A percentile compares a stretch with the other conserved stretches of the same genome.
Evolutionary conservation across 2,888 invertebrate species (phyloP).

Genomic region (Coelogynopora nodosa): DNA sequence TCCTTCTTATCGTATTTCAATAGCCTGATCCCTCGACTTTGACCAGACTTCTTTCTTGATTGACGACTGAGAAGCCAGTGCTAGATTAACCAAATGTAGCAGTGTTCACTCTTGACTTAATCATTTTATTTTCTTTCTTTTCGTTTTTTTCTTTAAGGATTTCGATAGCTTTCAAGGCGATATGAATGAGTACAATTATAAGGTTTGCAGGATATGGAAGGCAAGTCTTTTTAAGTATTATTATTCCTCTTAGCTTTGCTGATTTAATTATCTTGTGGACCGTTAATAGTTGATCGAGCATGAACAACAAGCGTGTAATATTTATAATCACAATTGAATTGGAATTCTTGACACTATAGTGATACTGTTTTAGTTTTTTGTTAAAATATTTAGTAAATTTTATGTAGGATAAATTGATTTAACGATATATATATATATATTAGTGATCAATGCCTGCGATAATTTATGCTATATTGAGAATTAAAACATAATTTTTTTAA

Average conservation of each 20-base stretch:
- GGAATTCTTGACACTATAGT: too few species aligned
- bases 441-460: too few species aligned
- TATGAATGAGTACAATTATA: constrained; percentile 24
- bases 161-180: background rate
- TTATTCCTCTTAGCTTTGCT: background rate
- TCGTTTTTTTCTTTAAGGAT: background rate
- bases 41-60: background rate
- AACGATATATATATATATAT: too few species aligned
- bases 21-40: background rate
- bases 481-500: too few species aligned
- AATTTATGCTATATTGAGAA: too few species aligned
- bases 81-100: background rate
- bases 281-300: background rate
- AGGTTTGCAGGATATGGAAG: constrained; percentile 18
- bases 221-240: background rate
- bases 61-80: background rate
- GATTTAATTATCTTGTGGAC: too few species aligned
- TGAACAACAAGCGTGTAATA: too few species aligned
- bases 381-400: too few species aligned
- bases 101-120: background rate
- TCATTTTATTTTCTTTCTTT: background rate
- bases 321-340: too few species aligned
- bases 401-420: too few species aligned
- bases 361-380: too few species aligned
- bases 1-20: background rate